Evolutionary conservation across 2,888 invertebrate genomes (phyloP).

Genomic region (Ashinkailepas kermadecensis): DNA sequence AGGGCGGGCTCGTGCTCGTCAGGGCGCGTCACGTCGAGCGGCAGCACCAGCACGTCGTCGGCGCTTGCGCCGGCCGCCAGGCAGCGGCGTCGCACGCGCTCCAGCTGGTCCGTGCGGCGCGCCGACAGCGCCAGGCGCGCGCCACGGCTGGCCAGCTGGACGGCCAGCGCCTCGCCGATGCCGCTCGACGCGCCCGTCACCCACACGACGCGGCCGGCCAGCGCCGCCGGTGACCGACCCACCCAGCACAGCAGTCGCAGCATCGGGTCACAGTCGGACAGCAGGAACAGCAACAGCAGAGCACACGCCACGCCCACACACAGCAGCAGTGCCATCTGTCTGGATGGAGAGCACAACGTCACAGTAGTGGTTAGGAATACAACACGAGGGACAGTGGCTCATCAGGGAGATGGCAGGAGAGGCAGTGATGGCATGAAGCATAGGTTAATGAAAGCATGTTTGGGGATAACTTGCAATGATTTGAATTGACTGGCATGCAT

Average conservation of each 20-base stretch:
- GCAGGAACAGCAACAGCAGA: slow-evolving; percentile 21
- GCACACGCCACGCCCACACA: not conserved
- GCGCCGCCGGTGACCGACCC: slow-evolving; percentile 26
- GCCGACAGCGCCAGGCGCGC: slow-evolving; percentile 62
- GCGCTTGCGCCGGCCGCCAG: slow-evolving; percentile 45
- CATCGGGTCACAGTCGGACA: slow-evolving; percentile 10
- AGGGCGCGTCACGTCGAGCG: slow-evolving; percentile 58
- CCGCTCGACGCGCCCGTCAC: slow-evolving; percentile 78
- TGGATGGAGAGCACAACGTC: too few relatives aligned
- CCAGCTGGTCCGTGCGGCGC: slow-evolving; percentile 54
- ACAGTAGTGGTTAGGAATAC: too few relatives aligned
- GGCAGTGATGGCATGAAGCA: too few relatives aligned
- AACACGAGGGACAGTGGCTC: too few relatives aligned
- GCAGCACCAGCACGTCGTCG: slow-evolving; percentile 58
- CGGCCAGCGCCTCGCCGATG: slow-evolving; percentile 65
- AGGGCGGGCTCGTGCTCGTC: slow-evolving; percentile 55
- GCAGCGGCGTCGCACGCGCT: slow-evolving; percentile 58
- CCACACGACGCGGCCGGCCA: slow-evolving; percentile 67
- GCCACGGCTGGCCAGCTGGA: slow-evolving; percentile 57
- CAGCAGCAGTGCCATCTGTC: slow-evolving; percentile 22
- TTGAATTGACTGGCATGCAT: too few relatives aligned
- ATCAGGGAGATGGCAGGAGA: too few relatives aligned
- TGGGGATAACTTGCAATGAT: too few relatives aligned
- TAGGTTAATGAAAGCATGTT: too few relatives aligned
- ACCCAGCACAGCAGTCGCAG: slow-evolving; percentile 2